Percentiles rank a stretch among this genome's conserved stretches.
Evolutionary conservation across 1,140 invertebrate genomes (phyloP).

Genomic region (Drosophila leontia): DNA sequence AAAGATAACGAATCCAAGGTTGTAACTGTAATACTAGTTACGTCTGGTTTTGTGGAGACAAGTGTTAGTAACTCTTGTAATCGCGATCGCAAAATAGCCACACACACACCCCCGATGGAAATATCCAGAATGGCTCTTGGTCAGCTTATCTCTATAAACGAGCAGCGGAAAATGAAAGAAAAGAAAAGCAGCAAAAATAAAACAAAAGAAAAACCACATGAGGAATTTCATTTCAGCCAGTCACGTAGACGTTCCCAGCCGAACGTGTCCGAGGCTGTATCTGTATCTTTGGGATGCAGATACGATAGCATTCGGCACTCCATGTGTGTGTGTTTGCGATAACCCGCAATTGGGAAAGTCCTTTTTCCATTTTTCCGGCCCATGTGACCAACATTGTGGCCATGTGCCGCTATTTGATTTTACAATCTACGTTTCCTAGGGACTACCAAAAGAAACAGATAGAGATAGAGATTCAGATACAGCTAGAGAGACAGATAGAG

Average conservation of each 20-base stretch:
- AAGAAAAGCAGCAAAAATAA: not conserved
- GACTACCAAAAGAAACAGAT: slow-evolving; percentile 6
- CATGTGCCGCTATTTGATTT: slow-evolving; percentile 19
- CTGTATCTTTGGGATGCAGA: slow-evolving; percentile 21
- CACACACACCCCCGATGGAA: not conserved
- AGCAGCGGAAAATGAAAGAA: not conserved
- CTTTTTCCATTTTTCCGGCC: slow-evolving; percentile 38
- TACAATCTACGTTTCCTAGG: not conserved
- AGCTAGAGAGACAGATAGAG: not conserved
- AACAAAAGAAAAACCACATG: slow-evolving; percentile 8
- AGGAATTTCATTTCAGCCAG: not conserved
- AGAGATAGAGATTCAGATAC: not conserved
- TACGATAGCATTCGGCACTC: slow-evolving; percentile 1
- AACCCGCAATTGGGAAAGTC: slow-evolving; percentile 42
- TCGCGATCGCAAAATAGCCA: not conserved
- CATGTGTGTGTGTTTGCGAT: not conserved
- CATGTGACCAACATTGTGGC: slow-evolving; percentile 26
- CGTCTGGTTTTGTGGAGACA: not conserved
- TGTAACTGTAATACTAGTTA: not conserved
- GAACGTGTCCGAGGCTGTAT: slow-evolving; percentile 11
- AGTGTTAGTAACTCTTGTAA: slow-evolving; percentile 5
- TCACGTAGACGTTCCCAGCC: slow-evolving; percentile 18
- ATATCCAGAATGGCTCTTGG: not conserved
- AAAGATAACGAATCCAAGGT: not conserved
- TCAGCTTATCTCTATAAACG: not conserved